Base-by-base conservation (phyloP, 2,797 vertebrate genomes). In the Ptychobarbus kaznakovi region DNA sequence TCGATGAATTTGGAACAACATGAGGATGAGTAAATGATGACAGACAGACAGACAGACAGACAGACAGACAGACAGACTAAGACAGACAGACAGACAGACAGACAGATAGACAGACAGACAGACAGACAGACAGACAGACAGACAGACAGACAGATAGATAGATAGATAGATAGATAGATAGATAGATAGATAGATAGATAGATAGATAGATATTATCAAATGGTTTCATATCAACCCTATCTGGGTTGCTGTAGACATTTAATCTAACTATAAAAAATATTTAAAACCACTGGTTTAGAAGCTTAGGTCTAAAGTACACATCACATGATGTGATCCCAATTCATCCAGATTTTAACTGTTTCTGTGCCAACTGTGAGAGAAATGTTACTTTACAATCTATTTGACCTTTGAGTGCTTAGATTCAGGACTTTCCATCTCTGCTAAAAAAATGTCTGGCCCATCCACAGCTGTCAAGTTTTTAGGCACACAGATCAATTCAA, bases 391-490 rank as follows among this genome's bases (percentile, higher is more conserved):
- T 75, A 32, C 28, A 75, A 53, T 53, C 18, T 10, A 53, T 28
- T 75, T 75, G 73, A 75, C 73, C 73, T 75, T 75, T 75, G 32
- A 77, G 32, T n/a, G 32, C 20, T 58, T n/a, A 35, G 28, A 53
- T 35, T 53, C 35, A 58, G 11, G 11, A 58, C 51, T 56, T 77
- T 35, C 44, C 35, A 40, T 58, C 20, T 58, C 53, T 58, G 22
- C 35, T 0, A 20, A 58, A 12, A 40, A 44, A 77, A 58, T n/a
- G 32, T 40, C 51, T 58, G 22, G 7, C 35, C 53, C 51, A 77
- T 40, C 20, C 35, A 78, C 76, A 78, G 76, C 76, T 61, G 53
- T 79, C 56, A 44, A 18, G 38, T 28, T 79, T 63, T 63, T 79
- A 78, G n/a, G 22, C 13, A 63, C 51, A 42, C 56, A 6, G 42